Evolutionary conservation across 2,888 invertebrate genomes (phyloP).

Genomic region (Fragum fragum): DNA sequence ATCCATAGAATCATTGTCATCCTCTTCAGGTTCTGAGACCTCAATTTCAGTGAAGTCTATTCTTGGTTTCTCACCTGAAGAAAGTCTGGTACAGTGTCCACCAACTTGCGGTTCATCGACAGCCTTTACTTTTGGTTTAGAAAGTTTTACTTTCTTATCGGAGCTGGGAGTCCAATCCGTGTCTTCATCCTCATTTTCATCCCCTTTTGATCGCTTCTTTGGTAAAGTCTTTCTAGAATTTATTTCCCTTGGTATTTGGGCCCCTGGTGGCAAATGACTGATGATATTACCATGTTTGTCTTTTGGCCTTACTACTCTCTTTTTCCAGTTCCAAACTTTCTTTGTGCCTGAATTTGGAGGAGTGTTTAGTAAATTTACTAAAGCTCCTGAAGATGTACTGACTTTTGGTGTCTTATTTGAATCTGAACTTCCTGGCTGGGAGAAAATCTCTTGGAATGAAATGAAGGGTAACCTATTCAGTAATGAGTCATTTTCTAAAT

Average conservation of each 20-base stretch:
- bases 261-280: not conserved
- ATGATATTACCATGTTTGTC: conserved; percentile 41
- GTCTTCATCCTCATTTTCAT: conserved; percentile 31
- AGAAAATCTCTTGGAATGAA: conserved; percentile 65
- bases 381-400: conserved; percentile 20
- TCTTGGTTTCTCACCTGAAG: conserved; percentile 44
- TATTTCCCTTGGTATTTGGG: not conserved
- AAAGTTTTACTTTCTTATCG: conserved; percentile 1
- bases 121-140: not conserved
- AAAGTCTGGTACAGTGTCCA: conserved; percentile 32
- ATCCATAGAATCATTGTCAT: not conserved
- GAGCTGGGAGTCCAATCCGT: conserved; percentile 29
- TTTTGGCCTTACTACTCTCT: conserved; percentile 54
- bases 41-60: conserved; percentile 62
- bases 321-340: conserved; percentile 63
- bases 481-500: conserved; percentile 44
- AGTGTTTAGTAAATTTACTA: not conserved
- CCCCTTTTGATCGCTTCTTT: conserved; percentile 30
- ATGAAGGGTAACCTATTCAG: conserved; percentile 62
- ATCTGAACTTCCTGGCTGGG: conserved; percentile 27
- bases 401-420: conserved; percentile 24
- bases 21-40: conserved; percentile 43
- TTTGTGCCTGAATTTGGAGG: not conserved
- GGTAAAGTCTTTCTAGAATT: conserved; percentile 32
- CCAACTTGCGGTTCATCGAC: not conserved